Conservation (phyloP, 1,140 invertebrate genomes). For the Calosoma granatense region DNA sequence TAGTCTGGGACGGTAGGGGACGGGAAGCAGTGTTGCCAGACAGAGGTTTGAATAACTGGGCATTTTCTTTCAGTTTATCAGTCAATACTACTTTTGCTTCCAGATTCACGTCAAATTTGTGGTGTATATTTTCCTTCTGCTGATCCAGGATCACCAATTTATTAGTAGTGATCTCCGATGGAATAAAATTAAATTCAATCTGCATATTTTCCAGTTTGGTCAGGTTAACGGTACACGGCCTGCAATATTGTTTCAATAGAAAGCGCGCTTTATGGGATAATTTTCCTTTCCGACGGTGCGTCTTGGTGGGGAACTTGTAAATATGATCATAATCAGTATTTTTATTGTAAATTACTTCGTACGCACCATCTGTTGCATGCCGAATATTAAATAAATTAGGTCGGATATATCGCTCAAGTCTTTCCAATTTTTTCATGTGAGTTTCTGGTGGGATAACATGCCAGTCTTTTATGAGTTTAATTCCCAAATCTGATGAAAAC, state of each 20-base stretch:
- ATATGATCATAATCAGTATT: not conserved
- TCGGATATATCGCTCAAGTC: not conserved
- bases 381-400: not conserved
- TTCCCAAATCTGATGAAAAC: not conserved
- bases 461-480: not conserved
- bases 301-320: not conserved
- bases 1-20: too few relatives aligned
- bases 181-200: too few relatives aligned
- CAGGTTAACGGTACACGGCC: not conserved
- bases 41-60: too few relatives aligned
- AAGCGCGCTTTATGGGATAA: not conserved
- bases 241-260: not conserved
- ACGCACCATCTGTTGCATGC: not conserved
- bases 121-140: too few relatives aligned
- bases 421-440: not conserved
- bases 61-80: too few relatives aligned
- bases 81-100: too few relatives aligned
- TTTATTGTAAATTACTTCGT: constrained; percentile 1
- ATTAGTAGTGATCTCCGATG: too few relatives aligned
- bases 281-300: not conserved
- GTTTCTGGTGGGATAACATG: not conserved
- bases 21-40: too few relatives aligned
- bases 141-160: too few relatives aligned
- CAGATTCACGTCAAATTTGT: too few relatives aligned
- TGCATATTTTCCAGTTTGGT: too few relatives aligned